These are phyloP conservation scores for Phymatocera aterrima DNA, from an alignment of 2,888 invertebrate species.

Conservation along the genomic window DNA sequence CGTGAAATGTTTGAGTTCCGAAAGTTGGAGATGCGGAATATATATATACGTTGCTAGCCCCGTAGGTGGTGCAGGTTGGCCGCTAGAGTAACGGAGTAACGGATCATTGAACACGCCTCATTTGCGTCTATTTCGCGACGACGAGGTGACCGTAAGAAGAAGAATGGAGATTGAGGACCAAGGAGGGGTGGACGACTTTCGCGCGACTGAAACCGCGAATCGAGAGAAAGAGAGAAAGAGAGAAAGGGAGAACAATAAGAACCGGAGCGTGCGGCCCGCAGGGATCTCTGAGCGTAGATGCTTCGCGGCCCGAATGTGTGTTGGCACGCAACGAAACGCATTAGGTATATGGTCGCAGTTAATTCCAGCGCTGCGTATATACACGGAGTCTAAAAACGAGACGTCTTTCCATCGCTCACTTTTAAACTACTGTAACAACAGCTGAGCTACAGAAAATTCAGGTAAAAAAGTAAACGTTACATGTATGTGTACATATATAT, in stretches of 20 bases:
- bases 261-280: constrained; percentile 45
- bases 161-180: constrained; percentile 47
- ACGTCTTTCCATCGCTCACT: background rate
- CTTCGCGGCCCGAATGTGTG: constrained; percentile 41
- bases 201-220: background rate
- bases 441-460: background rate
- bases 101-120: constrained; percentile 58
- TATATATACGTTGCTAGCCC: background rate
- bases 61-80: background rate
- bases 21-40: background rate
- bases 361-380: constrained; percentile 37
- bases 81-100: constrained; percentile 53
- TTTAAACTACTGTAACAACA: too few relatives aligned
- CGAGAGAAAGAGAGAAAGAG: constrained; percentile 36
- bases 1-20: constrained; percentile 7
- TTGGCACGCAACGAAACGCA: constrained; percentile 44
- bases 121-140: constrained; percentile 54
- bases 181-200: constrained; percentile 1
- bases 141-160: constrained; percentile 46
- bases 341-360: constrained; percentile 36
- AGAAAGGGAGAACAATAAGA: constrained; percentile 46
- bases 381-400: constrained; percentile 32
- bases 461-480: constrained; percentile 1
- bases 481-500: too few relatives aligned
- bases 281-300: constrained; percentile 25